Conservation (phyloP, 2,113 vertebrate genomes). For the Cynoglossus semilaevis region DNA sequence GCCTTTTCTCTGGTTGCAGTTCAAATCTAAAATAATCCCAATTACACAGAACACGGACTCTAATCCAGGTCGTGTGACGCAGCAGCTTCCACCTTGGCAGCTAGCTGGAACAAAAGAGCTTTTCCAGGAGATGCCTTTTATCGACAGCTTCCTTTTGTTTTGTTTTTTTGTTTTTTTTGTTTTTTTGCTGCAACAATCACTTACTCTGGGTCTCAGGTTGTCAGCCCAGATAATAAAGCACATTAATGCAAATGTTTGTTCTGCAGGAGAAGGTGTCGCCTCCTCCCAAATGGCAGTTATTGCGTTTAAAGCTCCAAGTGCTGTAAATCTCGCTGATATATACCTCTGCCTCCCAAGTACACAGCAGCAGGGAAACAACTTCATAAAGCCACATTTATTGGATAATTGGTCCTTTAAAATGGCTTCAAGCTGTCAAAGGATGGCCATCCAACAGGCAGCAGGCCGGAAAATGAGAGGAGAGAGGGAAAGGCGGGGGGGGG, state of each 20-base stretch:
- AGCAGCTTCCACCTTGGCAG: no score
- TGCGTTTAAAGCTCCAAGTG: constrained; percentile 39
- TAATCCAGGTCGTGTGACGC: no score
- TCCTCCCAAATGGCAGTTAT: constrained; percentile 43
- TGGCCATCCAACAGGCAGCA: constrained; percentile 68
- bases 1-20: no score
- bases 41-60: no score
- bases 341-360: constrained; percentile 62
- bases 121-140: no score
- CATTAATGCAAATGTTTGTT: constrained; percentile 41
- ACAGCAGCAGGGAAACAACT: constrained; percentile 70
- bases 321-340: constrained; percentile 64
- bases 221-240: constrained; percentile 20
- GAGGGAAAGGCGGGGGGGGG: constrained; percentile 33
- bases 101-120: no score
- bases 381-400: constrained; percentile 76
- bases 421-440: constrained; percentile 72
- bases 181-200: not conserved
- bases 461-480: constrained; percentile 58
- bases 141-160: no score
- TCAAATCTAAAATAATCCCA: no score
- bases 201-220: constrained; percentile 13
- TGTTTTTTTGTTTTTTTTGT: not conserved
- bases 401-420: constrained; percentile 74
- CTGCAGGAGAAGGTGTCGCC: constrained; percentile 31